Conservation (phyloP, 2,888 invertebrate genomes). For the Hetaerina titia region DNA sequence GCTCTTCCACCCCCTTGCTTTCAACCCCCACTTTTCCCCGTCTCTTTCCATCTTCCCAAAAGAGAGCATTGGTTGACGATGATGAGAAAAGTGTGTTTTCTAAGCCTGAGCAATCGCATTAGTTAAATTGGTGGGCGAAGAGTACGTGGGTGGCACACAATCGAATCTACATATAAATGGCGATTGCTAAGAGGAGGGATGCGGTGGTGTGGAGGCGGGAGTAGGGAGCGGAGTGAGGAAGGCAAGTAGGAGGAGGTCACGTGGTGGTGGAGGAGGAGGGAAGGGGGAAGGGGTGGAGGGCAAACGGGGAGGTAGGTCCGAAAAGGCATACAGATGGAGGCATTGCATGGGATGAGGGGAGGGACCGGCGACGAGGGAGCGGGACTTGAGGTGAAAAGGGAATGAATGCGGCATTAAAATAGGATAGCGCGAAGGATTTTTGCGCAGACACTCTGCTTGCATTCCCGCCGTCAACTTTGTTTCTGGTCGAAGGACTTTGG, state of each 20-base stretch:
- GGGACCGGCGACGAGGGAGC: not conserved
- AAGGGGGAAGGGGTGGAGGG: not conserved
- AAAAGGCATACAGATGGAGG: not conserved
- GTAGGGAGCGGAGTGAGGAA: not conserved
- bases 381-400: conserved; percentile 13
- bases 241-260: not conserved
- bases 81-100: conserved; percentile 65
- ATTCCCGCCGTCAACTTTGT: not conserved
- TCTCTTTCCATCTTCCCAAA: conserved; percentile 18
- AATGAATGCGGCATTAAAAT: not conserved
- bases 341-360: not conserved
- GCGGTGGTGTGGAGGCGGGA: not conserved
- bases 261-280: not conserved
- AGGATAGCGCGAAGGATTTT: not conserved
- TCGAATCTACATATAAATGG: conserved; percentile 64
- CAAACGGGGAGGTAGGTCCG: not conserved
- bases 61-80: conserved; percentile 32
- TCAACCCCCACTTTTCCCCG: not conserved
- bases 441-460: not conserved
- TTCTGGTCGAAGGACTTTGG: not conserved
- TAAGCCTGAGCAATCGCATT: conserved; percentile 63
- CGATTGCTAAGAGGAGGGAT: conserved; percentile 37
- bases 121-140: conserved; percentile 59
- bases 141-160: conserved; percentile 20
- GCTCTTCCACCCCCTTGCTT: not conserved